These are phyloP conservation scores for Trichacis sp. DNA, from an alignment of 2,888 invertebrate genomes.

Conservation along the genomic window DNA sequence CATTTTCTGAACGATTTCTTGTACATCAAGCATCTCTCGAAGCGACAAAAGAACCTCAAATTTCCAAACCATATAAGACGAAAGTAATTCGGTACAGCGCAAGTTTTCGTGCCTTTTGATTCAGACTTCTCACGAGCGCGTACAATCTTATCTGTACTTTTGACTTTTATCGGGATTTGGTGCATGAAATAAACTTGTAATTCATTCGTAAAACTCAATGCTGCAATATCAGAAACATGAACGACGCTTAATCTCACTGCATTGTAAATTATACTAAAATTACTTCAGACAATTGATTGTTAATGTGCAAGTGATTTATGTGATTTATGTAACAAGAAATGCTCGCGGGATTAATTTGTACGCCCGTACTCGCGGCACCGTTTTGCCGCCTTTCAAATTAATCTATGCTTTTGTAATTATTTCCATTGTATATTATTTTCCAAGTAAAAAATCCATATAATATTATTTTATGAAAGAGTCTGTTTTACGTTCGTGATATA, in stretches of 20 bases:
- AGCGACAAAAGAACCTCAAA: too few species aligned
- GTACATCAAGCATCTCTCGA: too few species aligned
- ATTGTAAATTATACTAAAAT: constrained; percentile 18
- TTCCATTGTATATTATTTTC: too few species aligned
- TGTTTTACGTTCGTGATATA: too few species aligned
- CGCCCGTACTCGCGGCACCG: constrained; percentile 1
- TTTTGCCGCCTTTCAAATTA: not conserved
- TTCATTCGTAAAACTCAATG: constrained; percentile 7
- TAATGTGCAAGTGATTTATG: constrained; percentile 7
- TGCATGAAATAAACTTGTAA: constrained; percentile 9
- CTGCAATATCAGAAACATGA: constrained; percentile 9
- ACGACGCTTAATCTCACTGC: constrained; percentile 3
- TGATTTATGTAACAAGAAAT: constrained; percentile 16
- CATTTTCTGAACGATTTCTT: too few species aligned
- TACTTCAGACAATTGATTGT: constrained; percentile 14
- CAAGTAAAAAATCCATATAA: too few species aligned
- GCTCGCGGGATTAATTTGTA: constrained; percentile 3
- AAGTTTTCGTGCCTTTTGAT: not conserved
- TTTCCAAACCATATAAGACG: too few species aligned
- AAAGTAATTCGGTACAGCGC: too few species aligned
- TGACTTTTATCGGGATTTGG: constrained; percentile 6
- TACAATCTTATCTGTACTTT: constrained; percentile 1
- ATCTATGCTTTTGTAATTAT: too few species aligned
- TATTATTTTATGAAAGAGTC: too few species aligned
- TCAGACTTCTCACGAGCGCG: constrained; percentile 1